Conservation (phyloP, 92 coral and sea anemone genomes). For the Phenganax subtilis region DNA sequence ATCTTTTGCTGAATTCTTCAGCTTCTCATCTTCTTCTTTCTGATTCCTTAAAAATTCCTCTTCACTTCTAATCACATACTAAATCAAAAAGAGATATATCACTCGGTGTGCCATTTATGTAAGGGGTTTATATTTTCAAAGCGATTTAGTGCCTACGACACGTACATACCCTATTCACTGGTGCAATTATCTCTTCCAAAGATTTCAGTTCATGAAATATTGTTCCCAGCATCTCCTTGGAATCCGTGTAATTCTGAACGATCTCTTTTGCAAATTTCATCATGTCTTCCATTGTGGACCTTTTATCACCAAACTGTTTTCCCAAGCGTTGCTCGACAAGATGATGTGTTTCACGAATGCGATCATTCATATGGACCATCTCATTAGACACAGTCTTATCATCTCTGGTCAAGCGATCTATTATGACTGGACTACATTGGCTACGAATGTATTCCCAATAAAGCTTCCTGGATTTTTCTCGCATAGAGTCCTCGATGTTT, state of each 20-base stretch:
- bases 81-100: not conserved
- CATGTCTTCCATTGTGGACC: conserved; percentile 29
- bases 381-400: not conserved
- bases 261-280: conserved; percentile 11
- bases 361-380: conserved; percentile 3
- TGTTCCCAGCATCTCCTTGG: conserved; percentile 15
- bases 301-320: conserved; percentile 10
- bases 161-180: not conserved
- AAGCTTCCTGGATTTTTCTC: conserved; percentile 51
- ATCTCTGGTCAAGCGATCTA: conserved; percentile 2
- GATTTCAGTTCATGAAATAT: conserved; percentile 3
- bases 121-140: too few relatives aligned
- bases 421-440: conserved; percentile 57
- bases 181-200: conserved; percentile 19
- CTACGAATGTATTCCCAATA: conserved; percentile 75
- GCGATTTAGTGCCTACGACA: too few relatives aligned
- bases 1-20: not conserved
- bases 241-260: conserved; percentile 1
- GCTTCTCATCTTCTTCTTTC: not conserved
- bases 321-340: conserved; percentile 27
- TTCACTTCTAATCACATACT: too few relatives aligned
- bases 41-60: too few relatives aligned
- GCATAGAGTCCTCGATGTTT: conserved; percentile 63
- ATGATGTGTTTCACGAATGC: conserved; percentile 18
- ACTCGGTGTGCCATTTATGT: not conserved